Evolutionary conservation across 2,888 invertebrate genomes (phyloP), one percentile per base, ranked within the genome.

Genomic region (Drosophila robusta): DNA sequence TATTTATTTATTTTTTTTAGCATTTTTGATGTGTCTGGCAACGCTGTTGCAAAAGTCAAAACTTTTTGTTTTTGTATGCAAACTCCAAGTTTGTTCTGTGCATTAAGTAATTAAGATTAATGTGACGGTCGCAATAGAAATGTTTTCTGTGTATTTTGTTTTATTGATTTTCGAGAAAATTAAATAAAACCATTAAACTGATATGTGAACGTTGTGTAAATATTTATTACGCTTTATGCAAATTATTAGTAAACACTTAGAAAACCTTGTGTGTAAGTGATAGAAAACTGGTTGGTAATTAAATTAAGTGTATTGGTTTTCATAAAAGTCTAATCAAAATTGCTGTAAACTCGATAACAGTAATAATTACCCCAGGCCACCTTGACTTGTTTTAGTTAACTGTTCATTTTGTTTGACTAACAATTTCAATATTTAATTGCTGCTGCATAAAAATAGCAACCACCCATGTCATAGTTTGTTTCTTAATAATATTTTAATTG

Each of bases 21-120:
- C 51, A 78, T 70, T 68, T 74, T 42, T 77, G 66, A 67, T 69
- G 58, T 80, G 58, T 83, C 83, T 83, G 83, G 77, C 88, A 83
- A 83, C 79, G 70, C 85, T 78, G 69, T 42, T 26, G 44, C 64
- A 47, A 32, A 49, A 61, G 58, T 12, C 36, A 0, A 11, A 26
- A 12, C 7, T 58, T 45, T 39, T 47, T 38, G 22, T 49, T 63
- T 49, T 63, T 56, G 38, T 55, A 14, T 41, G 24, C 42, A 36
- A 65, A 47, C 41, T 52, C 5, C 44, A 62, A 62, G 67, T 49
- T 73, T 68, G 47, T 49, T 50, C 14, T 45, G 38, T 41, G 51
- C 77, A 56, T 56, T 63, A 52, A 65, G 65, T 78, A 78, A 76
- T 76, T 70, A 60, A 63, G 72, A 80, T 74, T 52, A 68, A 80